Conservation (phyloP, 2,113 vertebrate genomes). For the Pseudorectes ferrugineus region DNA sequence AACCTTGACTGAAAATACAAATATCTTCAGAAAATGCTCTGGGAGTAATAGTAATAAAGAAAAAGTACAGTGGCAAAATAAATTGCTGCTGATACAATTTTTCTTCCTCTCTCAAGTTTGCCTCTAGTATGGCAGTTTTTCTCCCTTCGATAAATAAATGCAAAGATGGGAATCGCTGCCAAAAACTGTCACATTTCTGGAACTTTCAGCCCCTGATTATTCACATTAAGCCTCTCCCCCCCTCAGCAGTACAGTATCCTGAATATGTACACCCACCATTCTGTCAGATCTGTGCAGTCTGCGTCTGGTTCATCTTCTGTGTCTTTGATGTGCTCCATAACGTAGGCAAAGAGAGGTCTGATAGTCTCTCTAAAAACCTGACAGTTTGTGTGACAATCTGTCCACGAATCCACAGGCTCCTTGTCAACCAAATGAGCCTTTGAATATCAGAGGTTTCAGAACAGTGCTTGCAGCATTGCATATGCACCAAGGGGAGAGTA, state of each 20-base stretch:
- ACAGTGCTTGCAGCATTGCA: slow-evolving; percentile 10
- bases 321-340: slow-evolving; percentile 49
- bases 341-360: slow-evolving; percentile 55
- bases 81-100: slow-evolving; percentile 46
- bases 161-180: slow-evolving; percentile 53
- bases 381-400: slow-evolving; percentile 75
- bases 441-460: slow-evolving; percentile 56
- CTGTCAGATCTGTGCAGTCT: slow-evolving; percentile 64
- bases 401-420: slow-evolving; percentile 49
- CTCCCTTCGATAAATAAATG: slow-evolving; percentile 57
- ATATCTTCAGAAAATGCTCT: slow-evolving; percentile 40
- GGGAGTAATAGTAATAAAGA: slow-evolving; percentile 47
- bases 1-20: slow-evolving; percentile 37
- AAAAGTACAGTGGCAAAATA: slow-evolving; percentile 30
- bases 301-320: slow-evolving; percentile 60
- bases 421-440: slow-evolving; percentile 65
- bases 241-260: neutral
- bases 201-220: slow-evolving; percentile 65
- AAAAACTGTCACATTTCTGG: slow-evolving; percentile 66
- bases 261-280: slow-evolving; percentile 63
- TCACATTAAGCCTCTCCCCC: slow-evolving; percentile 33
- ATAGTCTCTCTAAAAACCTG: slow-evolving; percentile 77
- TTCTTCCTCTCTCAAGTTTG: slow-evolving; percentile 48
- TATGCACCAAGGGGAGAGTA: slow-evolving; percentile 33
- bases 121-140: slow-evolving; percentile 52